These are phyloP conservation scores for Therioaphis trifolii DNA, from an alignment of 2,888 invertebrate genomes.

Conservation along the genomic window DNA sequence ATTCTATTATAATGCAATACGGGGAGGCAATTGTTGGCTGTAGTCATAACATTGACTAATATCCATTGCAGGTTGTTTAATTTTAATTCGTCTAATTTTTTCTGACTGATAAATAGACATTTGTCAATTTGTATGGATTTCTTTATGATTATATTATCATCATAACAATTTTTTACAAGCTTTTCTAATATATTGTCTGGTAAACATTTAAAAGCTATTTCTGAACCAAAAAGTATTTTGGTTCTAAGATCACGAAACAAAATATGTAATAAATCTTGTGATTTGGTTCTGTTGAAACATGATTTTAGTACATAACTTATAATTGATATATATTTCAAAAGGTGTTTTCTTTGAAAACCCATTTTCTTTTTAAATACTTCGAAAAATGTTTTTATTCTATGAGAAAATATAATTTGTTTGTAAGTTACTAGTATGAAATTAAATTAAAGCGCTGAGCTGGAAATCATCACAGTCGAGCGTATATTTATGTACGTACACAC, in stretches of 20 bases:
- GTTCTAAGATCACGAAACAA: slow-evolving; percentile 18
- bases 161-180: slow-evolving; percentile 28
- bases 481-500: no score
- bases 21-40: neutral
- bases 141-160: slow-evolving; percentile 18
- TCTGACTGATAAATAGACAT: slow-evolving; percentile 43
- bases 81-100: slow-evolving; percentile 33
- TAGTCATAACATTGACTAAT: slow-evolving; percentile 27
- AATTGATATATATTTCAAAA: slow-evolving; percentile 11
- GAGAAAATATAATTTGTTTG: no score
- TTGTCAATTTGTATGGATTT: slow-evolving; percentile 41
- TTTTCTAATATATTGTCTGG: slow-evolving; percentile 46
- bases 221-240: slow-evolving; percentile 31
- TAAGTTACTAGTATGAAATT: no score
- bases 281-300: slow-evolving; percentile 38
- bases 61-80: slow-evolving; percentile 50
- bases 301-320: slow-evolving; percentile 43
- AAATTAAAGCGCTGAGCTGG: no score
- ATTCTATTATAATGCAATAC: slow-evolving; percentile 40
- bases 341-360: slow-evolving; percentile 27
- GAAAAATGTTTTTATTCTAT: no score
- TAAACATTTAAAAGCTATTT: slow-evolving; percentile 45
- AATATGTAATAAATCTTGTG: neutral
- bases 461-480: no score
- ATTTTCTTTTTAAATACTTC: neutral